Conservation (phyloP, 2,113 vertebrate species). For the Columba livia region DNA sequence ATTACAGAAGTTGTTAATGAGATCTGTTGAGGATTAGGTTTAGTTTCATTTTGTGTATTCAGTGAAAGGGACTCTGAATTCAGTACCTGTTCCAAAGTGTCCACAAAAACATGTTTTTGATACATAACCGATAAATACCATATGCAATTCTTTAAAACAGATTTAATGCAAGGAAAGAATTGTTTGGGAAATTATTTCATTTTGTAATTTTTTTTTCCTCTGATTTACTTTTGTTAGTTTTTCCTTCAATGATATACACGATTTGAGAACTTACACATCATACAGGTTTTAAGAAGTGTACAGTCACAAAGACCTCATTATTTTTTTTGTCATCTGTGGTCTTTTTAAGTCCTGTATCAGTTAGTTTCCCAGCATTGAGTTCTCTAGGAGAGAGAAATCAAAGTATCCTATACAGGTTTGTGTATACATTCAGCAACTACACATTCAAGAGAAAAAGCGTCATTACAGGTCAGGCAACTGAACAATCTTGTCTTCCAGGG, state of each 20-base stretch:
- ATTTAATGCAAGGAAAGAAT: constrained; percentile 34
- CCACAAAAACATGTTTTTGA: neutral
- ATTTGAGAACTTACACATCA: neutral
- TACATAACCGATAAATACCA: neutral
- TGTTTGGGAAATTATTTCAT: neutral
- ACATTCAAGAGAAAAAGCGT: neutral
- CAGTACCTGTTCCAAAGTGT: neutral
- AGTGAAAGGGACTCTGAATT: neutral
- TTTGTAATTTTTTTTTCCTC: neutral
- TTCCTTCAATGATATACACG: neutral
- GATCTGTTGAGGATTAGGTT: neutral
- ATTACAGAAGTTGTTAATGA: neutral
- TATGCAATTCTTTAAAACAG: neutral
- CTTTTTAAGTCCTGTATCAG: neutral
- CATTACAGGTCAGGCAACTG: neutral
- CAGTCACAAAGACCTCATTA: neutral
- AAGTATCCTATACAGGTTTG: neutral
- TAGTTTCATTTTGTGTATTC: neutral
- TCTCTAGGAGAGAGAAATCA: neutral
- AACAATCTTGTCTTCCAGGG: neutral
- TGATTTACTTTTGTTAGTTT: neutral
- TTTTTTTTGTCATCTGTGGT: neutral
- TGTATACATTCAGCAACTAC: neutral
- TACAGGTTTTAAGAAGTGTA: neutral
- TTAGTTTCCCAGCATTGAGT: neutral